These are phyloP conservation scores for Phaethornis superciliosus DNA, from an alignment of 2,113 vertebrate genomes.

Conservation along the genomic window DNA sequence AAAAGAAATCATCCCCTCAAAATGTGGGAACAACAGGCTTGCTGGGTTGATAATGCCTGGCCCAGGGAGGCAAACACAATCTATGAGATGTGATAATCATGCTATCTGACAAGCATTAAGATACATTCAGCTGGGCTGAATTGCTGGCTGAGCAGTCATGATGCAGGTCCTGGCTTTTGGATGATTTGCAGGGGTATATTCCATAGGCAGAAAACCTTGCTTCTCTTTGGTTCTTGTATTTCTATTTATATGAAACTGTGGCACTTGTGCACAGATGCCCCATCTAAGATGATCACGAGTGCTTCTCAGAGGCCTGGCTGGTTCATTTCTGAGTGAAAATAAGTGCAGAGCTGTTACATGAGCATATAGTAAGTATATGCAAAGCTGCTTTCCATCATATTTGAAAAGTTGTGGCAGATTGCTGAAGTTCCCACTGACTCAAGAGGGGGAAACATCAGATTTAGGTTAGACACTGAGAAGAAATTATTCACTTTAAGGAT, in stretches of 20 bases:
- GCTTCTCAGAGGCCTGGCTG: not conserved
- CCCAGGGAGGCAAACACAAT: not conserved
- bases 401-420: too few relatives aligned
- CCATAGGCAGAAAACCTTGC: not conserved
- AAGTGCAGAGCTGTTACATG: not conserved
- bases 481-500: too few relatives aligned
- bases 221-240: not conserved
- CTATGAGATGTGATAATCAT: not conserved
- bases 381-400: too few relatives aligned
- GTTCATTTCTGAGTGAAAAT: not conserved
- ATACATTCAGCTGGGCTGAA: not conserved
- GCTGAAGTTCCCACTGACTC: too few relatives aligned
- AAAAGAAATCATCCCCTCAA: not conserved
- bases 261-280: rapidly evolving
- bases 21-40: not conserved
- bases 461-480: too few relatives aligned
- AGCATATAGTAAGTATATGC: not conserved
- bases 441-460: too few relatives aligned
- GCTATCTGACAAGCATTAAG: not conserved
- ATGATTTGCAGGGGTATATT: not conserved
- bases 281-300: not conserved
- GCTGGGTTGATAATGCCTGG: not conserved
- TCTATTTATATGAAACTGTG: not conserved
- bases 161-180: not conserved
- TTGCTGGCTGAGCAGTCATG: not conserved